Base-by-base conservation (phyloP, 2,888 invertebrate genomes). In the Eudasyphora cyanicolor region DNA sequence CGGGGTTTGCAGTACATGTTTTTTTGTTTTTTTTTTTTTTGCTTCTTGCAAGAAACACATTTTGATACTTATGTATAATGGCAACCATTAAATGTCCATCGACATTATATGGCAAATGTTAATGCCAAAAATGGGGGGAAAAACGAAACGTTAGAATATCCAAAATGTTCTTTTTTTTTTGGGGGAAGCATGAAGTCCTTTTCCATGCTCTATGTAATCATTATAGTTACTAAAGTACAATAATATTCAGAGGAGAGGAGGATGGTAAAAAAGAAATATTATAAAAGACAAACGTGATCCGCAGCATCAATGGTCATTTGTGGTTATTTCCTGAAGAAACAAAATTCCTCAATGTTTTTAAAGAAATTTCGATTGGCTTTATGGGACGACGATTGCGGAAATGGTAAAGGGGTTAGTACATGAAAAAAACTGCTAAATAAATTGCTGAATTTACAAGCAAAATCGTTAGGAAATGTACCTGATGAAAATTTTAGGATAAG, bases 1-100 rank as follows among this genome's bases (percentile, higher is more conserved):
- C 29, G n/a, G n/a, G n/a, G n/a, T 62, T 62, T 62, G 64, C 19
- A 64, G 17, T n/a, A n/a, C n/a, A n/a, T n/a, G n/a, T n/a, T n/a
- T n/a, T n/a, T n/a, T n/a, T n/a, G n/a, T n/a, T n/a, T n/a, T n/a
- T n/a, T n/a, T n/a, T n/a, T n/a, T 19, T n/a, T 51, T 17, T 51
- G 17, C 51, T 51, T 3, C 19, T 62, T 17, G 17, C 14, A 19
- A 29, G 32, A 62, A 62, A 29, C 32, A 32, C 24, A 7, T 32
- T 80, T 78, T 80, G 83, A 78, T 84, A 71, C 83, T 80, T 78
- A 69, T 27, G 45, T 45, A 57, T 80, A 84, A 81, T 84, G 81
- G 83, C 80, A 54, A 75, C 74, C 83, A 84, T 84, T 84, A 84
- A 84, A 84, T 84, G 83, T 80, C 83, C 83, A 84, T 84, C 83